Evolutionary conservation across 2,888 invertebrate species (phyloP).

Genomic region (Xestia xanthographa): DNA sequence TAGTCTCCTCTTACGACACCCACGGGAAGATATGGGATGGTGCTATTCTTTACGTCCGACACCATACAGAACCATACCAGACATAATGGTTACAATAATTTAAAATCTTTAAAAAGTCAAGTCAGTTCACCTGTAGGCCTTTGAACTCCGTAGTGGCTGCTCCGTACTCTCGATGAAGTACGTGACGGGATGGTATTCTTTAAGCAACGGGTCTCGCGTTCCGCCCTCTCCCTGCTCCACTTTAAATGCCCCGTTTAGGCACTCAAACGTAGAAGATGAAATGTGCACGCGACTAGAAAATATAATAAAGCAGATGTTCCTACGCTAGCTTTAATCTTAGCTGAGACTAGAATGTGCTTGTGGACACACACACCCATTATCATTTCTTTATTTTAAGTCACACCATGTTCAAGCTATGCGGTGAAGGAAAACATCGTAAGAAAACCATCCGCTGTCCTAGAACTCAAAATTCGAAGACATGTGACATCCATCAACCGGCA

Average conservation of each 20-base stretch:
- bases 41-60: no score
- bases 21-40: no score
- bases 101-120: neutral
- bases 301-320: neutral
- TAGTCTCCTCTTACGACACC: no score
- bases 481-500: neutral
- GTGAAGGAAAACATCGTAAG: neutral
- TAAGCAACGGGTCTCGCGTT: constrained; percentile 95
- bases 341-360: neutral
- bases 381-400: no score
- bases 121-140: constrained; percentile 63
- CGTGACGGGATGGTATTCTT: constrained; percentile 96
- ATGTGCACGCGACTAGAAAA: constrained; percentile 96
- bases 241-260: constrained; percentile 97
- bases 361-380: neutral
- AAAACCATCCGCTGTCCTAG: neutral
- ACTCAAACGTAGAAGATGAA: constrained; percentile 96
- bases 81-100: neutral
- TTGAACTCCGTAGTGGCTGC: constrained; percentile 90
- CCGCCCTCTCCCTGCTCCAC: constrained; percentile 98
- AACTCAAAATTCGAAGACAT: neutral
- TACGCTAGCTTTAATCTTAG: neutral
- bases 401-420: neutral
- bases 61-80: no score
- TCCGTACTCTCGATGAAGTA: constrained; percentile 95